A percentile compares a stretch with the other conserved stretches of the same genome.
phyloP scores from a whole-genome alignment of 2,797 vertebrate species.

The Scleropages formosus region DNA sequence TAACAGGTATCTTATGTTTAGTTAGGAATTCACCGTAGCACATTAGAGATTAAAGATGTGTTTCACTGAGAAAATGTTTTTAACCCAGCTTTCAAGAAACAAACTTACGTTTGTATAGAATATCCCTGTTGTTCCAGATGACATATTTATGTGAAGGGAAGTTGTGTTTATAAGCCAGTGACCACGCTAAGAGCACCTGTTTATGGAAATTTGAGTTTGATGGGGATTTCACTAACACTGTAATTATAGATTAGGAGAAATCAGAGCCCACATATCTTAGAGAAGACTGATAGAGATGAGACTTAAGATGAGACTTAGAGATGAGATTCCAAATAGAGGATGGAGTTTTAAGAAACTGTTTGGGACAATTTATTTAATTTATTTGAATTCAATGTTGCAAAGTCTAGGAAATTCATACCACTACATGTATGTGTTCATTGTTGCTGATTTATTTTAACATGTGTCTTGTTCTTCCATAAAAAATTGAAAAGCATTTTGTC shows the following conservation, averaged over 20 bases:
- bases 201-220: conserved; percentile 26
- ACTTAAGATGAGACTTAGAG: not conserved
- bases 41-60: not conserved
- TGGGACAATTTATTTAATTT: not conserved
- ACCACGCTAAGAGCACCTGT: too few relatives aligned
- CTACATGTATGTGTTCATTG: not conserved
- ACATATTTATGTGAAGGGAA: too few relatives aligned
- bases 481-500: not conserved
- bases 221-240: conserved; percentile 9
- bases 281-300: too few relatives aligned
- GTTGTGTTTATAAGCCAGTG: too few relatives aligned
- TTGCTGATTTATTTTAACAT: not conserved
- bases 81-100: too few relatives aligned
- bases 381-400: not conserved
- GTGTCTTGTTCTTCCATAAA: too few relatives aligned
- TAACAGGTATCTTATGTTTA: not conserved
- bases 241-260: conserved; percentile 12
- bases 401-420: not conserved
- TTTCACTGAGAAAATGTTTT: too few relatives aligned
- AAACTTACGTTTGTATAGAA: conserved; percentile 1
- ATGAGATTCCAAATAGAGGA: not conserved
- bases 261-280: not conserved
- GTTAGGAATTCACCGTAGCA: not conserved
- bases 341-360: not conserved
- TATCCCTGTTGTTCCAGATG: too few relatives aligned